Evolutionary conservation across 2,797 vertebrate genomes (phyloP).

Genomic region (Phrynocephalus forsythii): DNA sequence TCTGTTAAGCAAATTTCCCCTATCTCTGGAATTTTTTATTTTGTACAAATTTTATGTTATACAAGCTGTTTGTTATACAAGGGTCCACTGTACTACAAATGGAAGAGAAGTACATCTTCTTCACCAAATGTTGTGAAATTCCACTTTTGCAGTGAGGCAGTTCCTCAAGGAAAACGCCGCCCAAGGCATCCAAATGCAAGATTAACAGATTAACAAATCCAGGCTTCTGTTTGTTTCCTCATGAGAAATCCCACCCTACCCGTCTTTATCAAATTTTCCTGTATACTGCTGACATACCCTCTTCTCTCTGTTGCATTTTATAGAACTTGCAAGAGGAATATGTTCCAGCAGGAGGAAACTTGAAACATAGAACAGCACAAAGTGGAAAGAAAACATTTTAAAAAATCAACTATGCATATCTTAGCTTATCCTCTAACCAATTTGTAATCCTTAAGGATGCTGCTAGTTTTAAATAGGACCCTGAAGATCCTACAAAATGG

Average conservation of each 20-base stretch:
- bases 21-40: too few relatives aligned
- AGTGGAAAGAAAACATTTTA: not conserved
- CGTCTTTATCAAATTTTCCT: constrained; percentile 46
- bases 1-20: too few relatives aligned
- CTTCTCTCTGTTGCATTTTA: too few relatives aligned
- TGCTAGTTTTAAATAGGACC: not conserved
- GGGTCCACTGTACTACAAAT: too few relatives aligned
- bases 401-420: not conserved
- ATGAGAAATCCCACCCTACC: not conserved
- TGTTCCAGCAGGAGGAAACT: too few relatives aligned
- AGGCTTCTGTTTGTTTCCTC: constrained; percentile 20
- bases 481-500: not conserved
- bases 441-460: not conserved
- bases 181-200: not conserved
- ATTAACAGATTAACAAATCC: not conserved
- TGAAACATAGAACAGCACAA: not conserved
- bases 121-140: not conserved
- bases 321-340: constrained; percentile 12
- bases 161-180: not conserved
- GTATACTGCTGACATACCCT: constrained; percentile 35
- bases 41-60: too few relatives aligned
- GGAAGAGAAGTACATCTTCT: too few relatives aligned
- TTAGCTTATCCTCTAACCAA: constrained; percentile 7
- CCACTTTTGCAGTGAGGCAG: not conserved
- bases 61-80: too few relatives aligned